Percentiles rank a stretch among this genome's conserved stretches.
These are phyloP conservation scores for Psettodes erumei DNA, from an alignment of 2,113 vertebrate genomes.

Conservation along the genomic window DNA sequence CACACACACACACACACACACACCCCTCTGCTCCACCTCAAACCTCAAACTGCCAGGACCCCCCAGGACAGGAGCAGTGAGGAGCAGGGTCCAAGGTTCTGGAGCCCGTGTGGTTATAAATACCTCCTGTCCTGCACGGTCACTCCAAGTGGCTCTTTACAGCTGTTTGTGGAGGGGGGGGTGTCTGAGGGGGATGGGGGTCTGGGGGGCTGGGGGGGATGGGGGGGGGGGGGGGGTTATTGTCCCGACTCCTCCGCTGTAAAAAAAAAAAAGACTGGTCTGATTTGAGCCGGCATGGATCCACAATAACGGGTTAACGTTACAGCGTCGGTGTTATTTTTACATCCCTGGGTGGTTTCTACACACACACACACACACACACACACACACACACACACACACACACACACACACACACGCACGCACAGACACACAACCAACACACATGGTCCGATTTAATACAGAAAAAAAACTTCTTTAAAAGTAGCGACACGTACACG, in stretches of 20 bases:
- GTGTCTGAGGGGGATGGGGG: no score
- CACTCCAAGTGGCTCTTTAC: conserved; percentile 29
- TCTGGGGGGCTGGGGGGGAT: no score
- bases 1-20: no score
- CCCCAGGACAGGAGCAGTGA: conserved; percentile 48
- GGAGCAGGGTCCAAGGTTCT: conserved; percentile 44
- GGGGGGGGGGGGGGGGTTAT: no score
- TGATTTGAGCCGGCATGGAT: not conserved
- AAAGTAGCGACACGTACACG: no score
- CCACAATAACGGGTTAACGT: not conserved
- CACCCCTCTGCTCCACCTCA: conserved; percentile 38
- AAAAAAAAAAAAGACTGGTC: not conserved
- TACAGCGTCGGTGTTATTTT: not conserved
- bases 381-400: no score
- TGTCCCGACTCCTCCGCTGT: no score
- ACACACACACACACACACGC: no score
- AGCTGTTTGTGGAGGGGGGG: conserved; percentile 18
- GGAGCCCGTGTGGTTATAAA: conserved; percentile 58
- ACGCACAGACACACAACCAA: no score
- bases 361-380: no score
- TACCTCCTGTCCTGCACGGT: conserved; percentile 47
- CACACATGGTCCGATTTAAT: no score
- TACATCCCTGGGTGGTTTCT: conserved; percentile 2
- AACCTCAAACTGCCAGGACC: conserved; percentile 49
- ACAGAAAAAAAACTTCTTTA: no score